Evolutionary conservation across 2,797 vertebrate genomes (phyloP).

Genomic region (Alauda arvensis): DNA sequence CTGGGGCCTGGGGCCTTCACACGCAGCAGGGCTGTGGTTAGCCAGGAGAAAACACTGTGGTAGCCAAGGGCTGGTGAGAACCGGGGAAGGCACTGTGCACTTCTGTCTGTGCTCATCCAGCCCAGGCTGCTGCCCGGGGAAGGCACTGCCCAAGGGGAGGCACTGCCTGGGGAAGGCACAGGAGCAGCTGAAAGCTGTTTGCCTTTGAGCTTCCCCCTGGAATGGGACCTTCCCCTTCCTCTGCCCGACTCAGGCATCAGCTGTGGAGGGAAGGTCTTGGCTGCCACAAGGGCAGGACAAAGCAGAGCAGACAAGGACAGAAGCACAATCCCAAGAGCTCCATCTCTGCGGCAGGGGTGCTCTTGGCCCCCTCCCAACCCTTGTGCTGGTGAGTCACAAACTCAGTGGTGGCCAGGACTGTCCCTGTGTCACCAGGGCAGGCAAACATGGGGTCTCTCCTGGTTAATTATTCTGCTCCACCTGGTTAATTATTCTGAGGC

Average conservation of each 20-base stretch:
- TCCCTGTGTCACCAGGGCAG: background rate
- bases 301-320: background rate
- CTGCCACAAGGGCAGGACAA: background rate
- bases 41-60: constrained; percentile 24
- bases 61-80: background rate
- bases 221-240: background rate
- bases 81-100: background rate
- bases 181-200: background rate
- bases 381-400: background rate
- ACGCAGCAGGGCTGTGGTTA: background rate
- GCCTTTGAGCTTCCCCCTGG: background rate
- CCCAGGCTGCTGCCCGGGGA: too few species aligned
- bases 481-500: background rate
- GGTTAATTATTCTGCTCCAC: too few species aligned
- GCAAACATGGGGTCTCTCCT: background rate
- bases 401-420: fast-evolving
- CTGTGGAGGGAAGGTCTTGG: background rate
- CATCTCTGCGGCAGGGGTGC: fast-evolving
- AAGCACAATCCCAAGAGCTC: fast-evolving
- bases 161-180: background rate
- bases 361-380: fast-evolving
- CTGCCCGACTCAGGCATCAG: background rate
- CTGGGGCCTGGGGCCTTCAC: background rate
- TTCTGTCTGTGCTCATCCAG: too few species aligned
- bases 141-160: too few species aligned